Conservation (phyloP, 2,888 invertebrate species). For the Apamea anceps region DNA sequence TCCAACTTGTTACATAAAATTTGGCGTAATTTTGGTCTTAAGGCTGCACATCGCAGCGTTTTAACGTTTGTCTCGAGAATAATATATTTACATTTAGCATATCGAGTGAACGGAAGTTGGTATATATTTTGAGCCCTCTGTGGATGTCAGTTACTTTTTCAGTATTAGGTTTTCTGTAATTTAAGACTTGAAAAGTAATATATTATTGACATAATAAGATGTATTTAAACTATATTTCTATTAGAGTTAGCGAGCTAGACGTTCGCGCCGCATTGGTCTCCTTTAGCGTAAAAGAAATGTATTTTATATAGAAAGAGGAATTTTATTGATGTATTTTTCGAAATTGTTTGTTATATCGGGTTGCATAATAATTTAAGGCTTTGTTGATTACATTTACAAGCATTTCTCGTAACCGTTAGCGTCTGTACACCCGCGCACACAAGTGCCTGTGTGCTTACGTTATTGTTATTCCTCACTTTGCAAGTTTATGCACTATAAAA, state of each 20-base stretch:
- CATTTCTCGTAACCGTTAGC: slow-evolving; percentile 70
- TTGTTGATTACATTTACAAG: slow-evolving; percentile 71
- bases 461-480: slow-evolving; percentile 71
- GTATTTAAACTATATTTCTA: slow-evolving; percentile 72
- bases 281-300: slow-evolving; percentile 76
- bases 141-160: slow-evolving; percentile 84
- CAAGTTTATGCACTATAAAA: slow-evolving; percentile 74
- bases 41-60: slow-evolving; percentile 37
- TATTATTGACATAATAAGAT: slow-evolving; percentile 76
- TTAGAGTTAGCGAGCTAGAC: slow-evolving; percentile 67
- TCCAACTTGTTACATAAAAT: slow-evolving; percentile 55
- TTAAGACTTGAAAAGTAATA: slow-evolving; percentile 86
- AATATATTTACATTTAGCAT: slow-evolving; percentile 74
- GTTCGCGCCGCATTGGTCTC: slow-evolving; percentile 78
- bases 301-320: slow-evolving; percentile 80
- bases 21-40: slow-evolving; percentile 43
- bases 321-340: slow-evolving; percentile 81
- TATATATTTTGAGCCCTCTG: slow-evolving; percentile 74
- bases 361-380: slow-evolving; percentile 71
- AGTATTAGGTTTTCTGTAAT: slow-evolving; percentile 86
- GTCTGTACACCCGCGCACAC: slow-evolving; percentile 65
- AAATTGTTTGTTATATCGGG: slow-evolving; percentile 78
- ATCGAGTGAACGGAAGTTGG: slow-evolving; percentile 81
- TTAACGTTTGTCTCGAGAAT: slow-evolving; percentile 47
- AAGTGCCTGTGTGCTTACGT: slow-evolving; percentile 65